Percentiles rank a stretch among this genome's conserved stretches.
phyloP scores from a whole-genome alignment of 2,888 invertebrate genomes.

The Chrysina gloriosa region DNA sequence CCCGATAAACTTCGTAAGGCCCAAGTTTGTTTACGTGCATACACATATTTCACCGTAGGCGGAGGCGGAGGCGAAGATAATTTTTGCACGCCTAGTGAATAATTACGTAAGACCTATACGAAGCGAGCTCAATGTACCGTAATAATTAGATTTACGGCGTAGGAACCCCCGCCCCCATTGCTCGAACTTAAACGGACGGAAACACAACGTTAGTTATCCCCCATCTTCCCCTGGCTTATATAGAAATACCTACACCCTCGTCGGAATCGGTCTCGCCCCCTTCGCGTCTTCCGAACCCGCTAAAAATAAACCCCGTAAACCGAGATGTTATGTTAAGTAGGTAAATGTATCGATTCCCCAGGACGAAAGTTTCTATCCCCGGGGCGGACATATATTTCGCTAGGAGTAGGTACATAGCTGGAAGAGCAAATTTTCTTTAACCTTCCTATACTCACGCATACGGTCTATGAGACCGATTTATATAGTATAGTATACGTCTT shows the following conservation, averaged over 20 bases:
- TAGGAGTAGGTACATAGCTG: too few species aligned
- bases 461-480: too few species aligned
- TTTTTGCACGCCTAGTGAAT: slow-evolving; percentile 2
- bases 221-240: too few species aligned
- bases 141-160: slow-evolving; percentile 28
- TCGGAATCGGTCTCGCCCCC: background rate
- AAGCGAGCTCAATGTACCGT: slow-evolving; percentile 13
- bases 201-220: slow-evolving; percentile 1
- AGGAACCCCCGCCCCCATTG: background rate
- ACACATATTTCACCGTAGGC: too few species aligned
- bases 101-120: slow-evolving; percentile 15
- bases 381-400: too few species aligned
- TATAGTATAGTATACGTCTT: too few species aligned
- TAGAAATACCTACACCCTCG: too few species aligned
- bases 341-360: background rate
- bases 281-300: background rate
- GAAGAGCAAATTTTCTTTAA: too few species aligned
- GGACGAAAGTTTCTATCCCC: background rate
- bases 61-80: slow-evolving; percentile 8
- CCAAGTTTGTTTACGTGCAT: too few species aligned
- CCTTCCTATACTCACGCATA: too few species aligned
- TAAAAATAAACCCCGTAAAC: background rate
- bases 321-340: background rate
- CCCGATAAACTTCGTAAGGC: too few species aligned
- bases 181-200: background rate